phyloP scores from a whole-genome alignment of 1,140 invertebrate species.

The Eueides isabella region DNA sequence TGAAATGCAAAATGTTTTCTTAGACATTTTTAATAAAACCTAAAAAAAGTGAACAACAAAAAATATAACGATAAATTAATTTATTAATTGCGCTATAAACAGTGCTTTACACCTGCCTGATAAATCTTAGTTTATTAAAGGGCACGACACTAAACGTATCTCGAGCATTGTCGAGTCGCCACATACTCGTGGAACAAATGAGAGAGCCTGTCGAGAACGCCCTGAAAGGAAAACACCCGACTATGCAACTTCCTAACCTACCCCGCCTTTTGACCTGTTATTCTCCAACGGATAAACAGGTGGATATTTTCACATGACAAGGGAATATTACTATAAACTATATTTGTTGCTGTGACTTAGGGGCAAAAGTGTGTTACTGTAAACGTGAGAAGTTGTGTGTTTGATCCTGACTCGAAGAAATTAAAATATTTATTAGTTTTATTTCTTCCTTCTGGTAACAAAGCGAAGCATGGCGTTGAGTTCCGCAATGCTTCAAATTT shows the following conservation, averaged over 20 bases:
- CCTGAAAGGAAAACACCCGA: constrained; percentile 25
- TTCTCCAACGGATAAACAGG: constrained; percentile 4
- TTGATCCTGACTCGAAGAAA: no score
- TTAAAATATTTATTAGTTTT: no score
- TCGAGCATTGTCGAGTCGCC: constrained; percentile 5
- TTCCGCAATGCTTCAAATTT: no score
- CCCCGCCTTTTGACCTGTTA: constrained; percentile 23
- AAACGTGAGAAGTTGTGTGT: no score
- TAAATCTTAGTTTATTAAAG: not conserved
- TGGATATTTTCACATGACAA: not conserved
- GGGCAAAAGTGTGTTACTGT: no score
- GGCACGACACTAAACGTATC: not conserved
- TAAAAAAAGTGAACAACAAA: no score
- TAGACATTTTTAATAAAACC: no score
- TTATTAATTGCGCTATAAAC: not conserved
- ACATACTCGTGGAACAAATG: constrained; percentile 9
- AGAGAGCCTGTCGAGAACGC: constrained; percentile 23
- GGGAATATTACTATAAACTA: not conserved
- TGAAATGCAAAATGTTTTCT: no score
- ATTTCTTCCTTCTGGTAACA: no score
- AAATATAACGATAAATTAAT: no score
- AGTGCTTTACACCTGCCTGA: not conserved
- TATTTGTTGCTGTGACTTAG: no score
- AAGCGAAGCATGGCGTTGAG: no score
- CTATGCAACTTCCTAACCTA: constrained; percentile 22